Base-by-base conservation (phyloP, 2,888 invertebrate genomes). In the Lasioglossum malachurum region DNA sequence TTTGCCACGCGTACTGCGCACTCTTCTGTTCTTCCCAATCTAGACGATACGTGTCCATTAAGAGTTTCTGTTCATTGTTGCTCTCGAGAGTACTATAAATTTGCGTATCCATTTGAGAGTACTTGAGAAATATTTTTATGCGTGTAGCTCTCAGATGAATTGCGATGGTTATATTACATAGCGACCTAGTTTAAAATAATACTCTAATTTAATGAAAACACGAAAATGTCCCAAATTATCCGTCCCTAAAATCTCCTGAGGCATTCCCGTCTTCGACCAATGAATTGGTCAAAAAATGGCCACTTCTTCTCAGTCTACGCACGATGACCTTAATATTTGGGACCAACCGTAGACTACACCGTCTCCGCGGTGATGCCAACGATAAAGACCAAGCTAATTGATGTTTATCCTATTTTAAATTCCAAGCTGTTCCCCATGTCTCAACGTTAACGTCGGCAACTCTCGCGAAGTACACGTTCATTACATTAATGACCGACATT, bases 401-500 rank as follows among this genome's bases (percentile, higher is more conserved):
- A 53, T n/a, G 67, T 67, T 67, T 23, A 67, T 67, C 8, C 35
- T 35, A 35, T 67, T 67, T 31, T 16, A 23, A 67, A 69, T 38
- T 35, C 38, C 35, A 69, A 23, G 35, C 35, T 19, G 23, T 38
- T 69, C 19, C 64, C 0, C 31, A 8, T 64, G 64, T 64, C 64
- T 31, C 16, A 31, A 10, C 10, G 23, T 38, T 2, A 12, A 23
- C 35, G 10, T 8, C 69, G 69, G 10, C 35, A 23, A 69, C 38
- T 69, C 69, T 35, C 35, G 64, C 14, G 8, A 31, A 31, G 31
- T 8, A 31, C 16, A 31, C 16, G 19, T 64, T 64, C 64, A 64
- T 64, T 64, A 64, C 19, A 38, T 69, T 69, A 69, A 69, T 23
- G 69, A 69, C 69, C 69, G 35, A 38, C 38, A 69, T 35, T 38